Evolutionary conservation across 2,888 invertebrate genomes (phyloP).

Genomic region (Busseola fusca): DNA sequence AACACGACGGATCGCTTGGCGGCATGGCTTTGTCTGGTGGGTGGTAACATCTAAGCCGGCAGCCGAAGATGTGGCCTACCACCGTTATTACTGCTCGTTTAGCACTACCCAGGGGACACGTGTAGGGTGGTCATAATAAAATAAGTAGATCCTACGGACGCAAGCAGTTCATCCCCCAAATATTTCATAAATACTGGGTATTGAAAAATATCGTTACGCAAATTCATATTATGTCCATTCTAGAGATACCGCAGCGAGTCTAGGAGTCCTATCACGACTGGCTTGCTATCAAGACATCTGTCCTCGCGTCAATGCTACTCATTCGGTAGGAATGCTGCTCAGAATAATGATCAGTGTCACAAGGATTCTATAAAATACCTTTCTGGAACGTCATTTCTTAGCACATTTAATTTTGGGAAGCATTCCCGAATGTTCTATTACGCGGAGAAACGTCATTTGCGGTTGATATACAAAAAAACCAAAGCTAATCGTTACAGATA

Average conservation of each 20-base stretch:
- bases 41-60: no score
- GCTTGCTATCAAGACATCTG: slow-evolving; percentile 43
- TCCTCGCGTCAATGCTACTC: slow-evolving; percentile 40
- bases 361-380: slow-evolving; percentile 38
- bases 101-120: no score
- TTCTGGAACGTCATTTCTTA: slow-evolving; percentile 4
- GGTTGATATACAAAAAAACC: neutral
- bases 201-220: slow-evolving; percentile 14
- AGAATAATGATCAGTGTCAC: slow-evolving; percentile 44
- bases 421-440: neutral
- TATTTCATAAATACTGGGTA: neutral
- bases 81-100: no score
- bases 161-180: no score
- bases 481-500: neutral
- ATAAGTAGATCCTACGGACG: no score
- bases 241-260: neutral
- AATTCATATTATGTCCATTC: neutral
- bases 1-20: no score
- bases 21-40: no score
- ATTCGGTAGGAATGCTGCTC: slow-evolving; percentile 41
- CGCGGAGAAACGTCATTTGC: neutral
- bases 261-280: slow-evolving; percentile 25
- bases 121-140: no score
- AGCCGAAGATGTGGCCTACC: no score
- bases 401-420: slow-evolving; percentile 3